Conservation (phyloP, 2,113 vertebrate species). For the Gila orcuttii region DNA sequence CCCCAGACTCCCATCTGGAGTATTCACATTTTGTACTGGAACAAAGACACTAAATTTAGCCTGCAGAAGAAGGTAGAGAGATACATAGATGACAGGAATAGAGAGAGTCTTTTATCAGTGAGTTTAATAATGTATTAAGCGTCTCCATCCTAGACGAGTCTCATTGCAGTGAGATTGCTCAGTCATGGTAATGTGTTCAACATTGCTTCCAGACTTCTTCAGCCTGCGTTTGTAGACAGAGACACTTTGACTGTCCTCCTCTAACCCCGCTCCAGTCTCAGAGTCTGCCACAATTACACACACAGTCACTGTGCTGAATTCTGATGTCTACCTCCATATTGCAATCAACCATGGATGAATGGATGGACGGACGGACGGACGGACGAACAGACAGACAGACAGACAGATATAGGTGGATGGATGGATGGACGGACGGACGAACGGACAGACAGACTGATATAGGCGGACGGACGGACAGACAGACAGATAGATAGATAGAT, state of each 20-base stretch:
- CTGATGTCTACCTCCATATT: background rate
- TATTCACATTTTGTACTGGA: slow-evolving; percentile 14
- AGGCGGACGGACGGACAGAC: too few relatives aligned
- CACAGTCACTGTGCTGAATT: background rate
- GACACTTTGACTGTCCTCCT: slow-evolving; percentile 9
- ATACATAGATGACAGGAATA: slow-evolving; percentile 24
- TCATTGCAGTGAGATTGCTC: slow-evolving; percentile 55
- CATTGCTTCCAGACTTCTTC: background rate
- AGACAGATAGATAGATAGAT: background rate
- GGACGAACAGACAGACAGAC: background rate
- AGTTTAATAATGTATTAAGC: slow-evolving; percentile 68
- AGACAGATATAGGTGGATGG: too few relatives aligned
- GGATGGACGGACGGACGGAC: background rate
- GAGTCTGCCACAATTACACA: background rate
- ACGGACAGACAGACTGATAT: background rate
- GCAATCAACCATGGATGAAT: background rate
- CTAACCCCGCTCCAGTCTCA: background rate
- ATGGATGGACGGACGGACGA: background rate
- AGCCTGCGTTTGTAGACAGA: slow-evolving; percentile 16
- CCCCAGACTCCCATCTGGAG: slow-evolving; percentile 54
- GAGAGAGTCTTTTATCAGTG: slow-evolving; percentile 60
- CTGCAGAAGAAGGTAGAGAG: slow-evolving; percentile 16
- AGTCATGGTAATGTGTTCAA: slow-evolving; percentile 48
- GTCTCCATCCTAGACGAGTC: slow-evolving; percentile 45
- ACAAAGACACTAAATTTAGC: slow-evolving; percentile 68